phyloP scores from a whole-genome alignment of 2,113 vertebrate species.

The Protobothrops flavoviridis region DNA sequence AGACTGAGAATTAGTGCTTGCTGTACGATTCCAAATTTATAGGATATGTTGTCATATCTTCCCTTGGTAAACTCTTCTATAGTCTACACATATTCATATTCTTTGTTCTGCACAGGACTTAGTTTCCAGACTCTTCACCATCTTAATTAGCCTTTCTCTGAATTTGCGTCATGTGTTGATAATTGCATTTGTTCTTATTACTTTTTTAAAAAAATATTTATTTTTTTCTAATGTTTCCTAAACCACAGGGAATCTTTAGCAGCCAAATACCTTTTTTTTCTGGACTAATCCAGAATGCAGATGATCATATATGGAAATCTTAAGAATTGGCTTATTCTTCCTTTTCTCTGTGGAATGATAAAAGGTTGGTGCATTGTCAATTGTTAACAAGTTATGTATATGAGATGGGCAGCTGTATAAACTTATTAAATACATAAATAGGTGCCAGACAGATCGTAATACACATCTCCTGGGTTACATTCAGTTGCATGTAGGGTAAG shows the following conservation, averaged over 20 bases:
- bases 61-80: not conserved
- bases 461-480: no score
- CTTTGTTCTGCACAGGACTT: not conserved
- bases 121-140: not conserved
- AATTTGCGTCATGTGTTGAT: not conserved
- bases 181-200: not conserved
- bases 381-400: not conserved
- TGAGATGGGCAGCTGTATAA: not conserved
- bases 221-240: not conserved
- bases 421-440: not conserved
- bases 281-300: not conserved
- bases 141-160: not conserved
- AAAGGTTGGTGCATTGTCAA: not conserved
- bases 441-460: not conserved
- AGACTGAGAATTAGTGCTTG: not conserved
- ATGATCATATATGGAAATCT: not conserved
- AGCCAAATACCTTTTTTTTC: not conserved
- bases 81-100: not conserved
- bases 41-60: not conserved
- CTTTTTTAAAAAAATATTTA: not conserved
- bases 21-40: not conserved
- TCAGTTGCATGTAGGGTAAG: not conserved
- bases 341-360: not conserved
- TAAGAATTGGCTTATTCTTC: not conserved
- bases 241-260: not conserved